Conservation (phyloP, 2,888 invertebrate genomes). For the Hemistola chrysoprasaria region DNA sequence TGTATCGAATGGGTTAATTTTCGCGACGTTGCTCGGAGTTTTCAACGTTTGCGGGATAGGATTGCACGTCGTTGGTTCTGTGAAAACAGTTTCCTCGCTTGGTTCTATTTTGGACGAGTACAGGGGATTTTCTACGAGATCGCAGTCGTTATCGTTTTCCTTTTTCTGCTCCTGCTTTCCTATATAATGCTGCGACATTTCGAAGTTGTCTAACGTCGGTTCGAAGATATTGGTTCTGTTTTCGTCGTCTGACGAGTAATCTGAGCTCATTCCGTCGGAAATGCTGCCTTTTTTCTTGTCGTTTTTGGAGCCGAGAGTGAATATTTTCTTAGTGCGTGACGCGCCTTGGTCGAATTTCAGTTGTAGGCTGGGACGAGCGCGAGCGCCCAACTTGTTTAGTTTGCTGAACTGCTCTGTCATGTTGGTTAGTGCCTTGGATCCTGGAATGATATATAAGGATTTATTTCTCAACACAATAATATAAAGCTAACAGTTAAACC, state of each 20-base stretch:
- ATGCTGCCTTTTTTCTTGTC: conserved; percentile 84
- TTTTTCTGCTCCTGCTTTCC: conserved; percentile 52
- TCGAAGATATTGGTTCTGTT: conserved; percentile 74
- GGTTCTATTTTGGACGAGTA: conserved; percentile 76
- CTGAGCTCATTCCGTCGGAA: conserved; percentile 84
- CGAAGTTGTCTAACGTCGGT: conserved; percentile 75
- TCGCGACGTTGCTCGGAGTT: conserved; percentile 59
- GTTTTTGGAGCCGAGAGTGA: conserved; percentile 68
- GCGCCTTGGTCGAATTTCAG: conserved; percentile 73
- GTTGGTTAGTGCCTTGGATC: conserved; percentile 92
- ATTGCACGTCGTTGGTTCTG: conserved; percentile 79
- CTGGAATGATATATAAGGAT: conserved; percentile 73
- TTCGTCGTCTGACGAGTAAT: conserved; percentile 79
- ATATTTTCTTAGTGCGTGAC: conserved; percentile 72
- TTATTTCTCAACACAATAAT: too few species aligned
- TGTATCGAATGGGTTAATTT: conserved; percentile 65
- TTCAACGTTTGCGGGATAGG: conserved; percentile 49
- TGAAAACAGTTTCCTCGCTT: conserved; percentile 73
- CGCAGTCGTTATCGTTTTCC: conserved; percentile 63
- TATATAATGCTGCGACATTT: conserved; percentile 74
- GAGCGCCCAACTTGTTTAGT: conserved; percentile 86
- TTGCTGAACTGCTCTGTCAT: conserved; percentile 94
- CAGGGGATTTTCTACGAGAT: conserved; percentile 70
- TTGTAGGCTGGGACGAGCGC: conserved; percentile 76
- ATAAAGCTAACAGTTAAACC: too few species aligned